phyloP scores from a whole-genome alignment of 2,113 vertebrate species.

The Tragelaphus imberbis region DNA sequence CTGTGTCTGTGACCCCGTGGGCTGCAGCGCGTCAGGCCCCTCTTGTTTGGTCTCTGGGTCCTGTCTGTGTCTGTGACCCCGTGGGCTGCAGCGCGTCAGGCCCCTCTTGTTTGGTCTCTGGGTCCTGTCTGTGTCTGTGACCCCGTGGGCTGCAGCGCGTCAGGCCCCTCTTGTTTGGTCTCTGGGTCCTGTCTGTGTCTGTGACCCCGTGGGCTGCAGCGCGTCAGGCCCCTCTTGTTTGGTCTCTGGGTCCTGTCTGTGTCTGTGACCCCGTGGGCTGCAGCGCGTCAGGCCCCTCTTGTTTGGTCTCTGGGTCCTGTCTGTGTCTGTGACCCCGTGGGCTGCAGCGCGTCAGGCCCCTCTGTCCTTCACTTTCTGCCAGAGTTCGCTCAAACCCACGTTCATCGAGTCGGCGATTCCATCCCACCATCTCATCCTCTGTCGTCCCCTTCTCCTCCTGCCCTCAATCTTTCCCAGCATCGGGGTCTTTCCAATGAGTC shows the following conservation, averaged over 20 bases:
- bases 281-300: no score
- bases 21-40: no score
- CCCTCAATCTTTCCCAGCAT: not conserved
- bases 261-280: not conserved
- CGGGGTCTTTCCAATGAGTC: not conserved
- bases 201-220: not conserved
- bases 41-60: not conserved
- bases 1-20: not conserved
- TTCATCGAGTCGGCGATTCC: not conserved
- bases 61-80: not conserved
- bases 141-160: not conserved
- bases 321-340: not conserved
- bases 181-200: not conserved
- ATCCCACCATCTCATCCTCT: not conserved
- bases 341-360: accelerated
- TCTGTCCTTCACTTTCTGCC: not conserved
- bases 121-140: not conserved
- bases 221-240: no score
- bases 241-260: not conserved
- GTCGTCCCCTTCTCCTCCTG: not conserved
- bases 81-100: no score
- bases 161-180: not conserved
- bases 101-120: not conserved
- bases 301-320: not conserved
- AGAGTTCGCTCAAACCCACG: not conserved